Evolutionary conservation across 2,113 vertebrate species (phyloP).

Genomic region (Pogona vitticeps): DNA sequence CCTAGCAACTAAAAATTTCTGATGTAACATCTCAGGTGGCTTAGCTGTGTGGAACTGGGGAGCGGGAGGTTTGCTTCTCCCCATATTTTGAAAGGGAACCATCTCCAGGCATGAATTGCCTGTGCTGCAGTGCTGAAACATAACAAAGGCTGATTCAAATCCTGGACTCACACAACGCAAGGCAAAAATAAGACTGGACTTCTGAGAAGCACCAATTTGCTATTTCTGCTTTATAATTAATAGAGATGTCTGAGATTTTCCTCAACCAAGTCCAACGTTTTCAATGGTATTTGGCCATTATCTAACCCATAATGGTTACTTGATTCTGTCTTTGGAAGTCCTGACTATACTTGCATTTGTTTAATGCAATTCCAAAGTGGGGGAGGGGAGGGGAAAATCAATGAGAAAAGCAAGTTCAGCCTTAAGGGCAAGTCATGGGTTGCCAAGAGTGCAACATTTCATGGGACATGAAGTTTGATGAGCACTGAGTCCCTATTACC

Average conservation of each 20-base stretch:
- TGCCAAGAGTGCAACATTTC: background rate
- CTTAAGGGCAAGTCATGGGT: slow-evolving; percentile 7
- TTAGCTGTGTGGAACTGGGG: background rate
- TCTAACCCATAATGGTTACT: background rate
- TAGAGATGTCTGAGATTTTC: background rate
- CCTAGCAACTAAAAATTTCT: background rate
- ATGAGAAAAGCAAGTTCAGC: slow-evolving; percentile 5
- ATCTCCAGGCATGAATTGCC: too few relatives aligned
- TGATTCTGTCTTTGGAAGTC: background rate
- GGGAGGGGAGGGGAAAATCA: background rate
- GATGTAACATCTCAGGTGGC: background rate
- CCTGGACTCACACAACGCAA: background rate
- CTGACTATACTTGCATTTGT: background rate
- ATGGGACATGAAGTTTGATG: slow-evolving; percentile 25
- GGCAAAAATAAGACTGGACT: background rate
- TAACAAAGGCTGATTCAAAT: background rate
- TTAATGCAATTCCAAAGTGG: background rate
- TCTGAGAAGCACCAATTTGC: too few relatives aligned
- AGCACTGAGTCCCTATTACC: background rate
- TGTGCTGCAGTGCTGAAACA: background rate
- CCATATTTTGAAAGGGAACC: too few relatives aligned
- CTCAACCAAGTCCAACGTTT: too few relatives aligned
- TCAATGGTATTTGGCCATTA: background rate
- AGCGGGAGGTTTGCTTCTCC: too few relatives aligned
- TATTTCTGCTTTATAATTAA: background rate